These are phyloP conservation scores for Lepilemur ruficaudatus DNA, from an alignment of 2,797 vertebrate species.

Conservation along the genomic window DNA sequence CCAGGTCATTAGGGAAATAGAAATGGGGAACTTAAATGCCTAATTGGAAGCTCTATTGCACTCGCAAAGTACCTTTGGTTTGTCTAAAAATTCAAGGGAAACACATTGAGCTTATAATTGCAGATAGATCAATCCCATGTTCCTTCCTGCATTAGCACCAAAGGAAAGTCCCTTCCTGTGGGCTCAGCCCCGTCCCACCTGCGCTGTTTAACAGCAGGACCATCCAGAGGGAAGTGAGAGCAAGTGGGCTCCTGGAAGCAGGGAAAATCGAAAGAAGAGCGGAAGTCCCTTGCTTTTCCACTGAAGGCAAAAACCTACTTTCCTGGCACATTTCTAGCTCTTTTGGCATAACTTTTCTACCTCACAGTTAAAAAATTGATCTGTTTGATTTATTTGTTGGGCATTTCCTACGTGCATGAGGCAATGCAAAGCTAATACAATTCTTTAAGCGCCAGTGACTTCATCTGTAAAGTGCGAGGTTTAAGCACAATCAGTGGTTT, in stretches of 20 bases:
- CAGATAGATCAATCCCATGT: slow-evolving; percentile 61
- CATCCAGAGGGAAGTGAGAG: not conserved
- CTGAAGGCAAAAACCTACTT: not conserved
- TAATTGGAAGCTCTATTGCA: slow-evolving; percentile 79
- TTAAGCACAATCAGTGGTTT: not conserved
- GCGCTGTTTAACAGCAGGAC: not conserved
- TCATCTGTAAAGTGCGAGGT: not conserved
- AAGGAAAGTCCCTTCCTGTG: slow-evolving; percentile 54
- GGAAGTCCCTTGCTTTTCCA: not conserved
- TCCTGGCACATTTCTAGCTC: not conserved
- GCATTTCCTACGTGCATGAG: not conserved
- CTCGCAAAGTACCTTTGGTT: slow-evolving; percentile 74
- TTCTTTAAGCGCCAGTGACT: not conserved
- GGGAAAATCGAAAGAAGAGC: not conserved
- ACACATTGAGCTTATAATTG: slow-evolving; percentile 73
- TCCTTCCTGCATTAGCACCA: slow-evolving; percentile 65
- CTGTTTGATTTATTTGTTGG: not conserved
- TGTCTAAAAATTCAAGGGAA: slow-evolving; percentile 76
- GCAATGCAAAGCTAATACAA: not conserved
- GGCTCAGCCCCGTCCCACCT: not conserved
- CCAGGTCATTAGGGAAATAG: slow-evolving; percentile 75
- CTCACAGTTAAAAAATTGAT: not conserved
- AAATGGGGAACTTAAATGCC: slow-evolving; percentile 73
- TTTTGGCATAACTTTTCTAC: not conserved
- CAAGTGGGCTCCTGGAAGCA: not conserved